A percentile compares a stretch with the other conserved stretches of the same genome.
phyloP scores from a whole-genome alignment of 2,888 invertebrate genomes.

The Caenorhabditis parvicauda region DNA sequence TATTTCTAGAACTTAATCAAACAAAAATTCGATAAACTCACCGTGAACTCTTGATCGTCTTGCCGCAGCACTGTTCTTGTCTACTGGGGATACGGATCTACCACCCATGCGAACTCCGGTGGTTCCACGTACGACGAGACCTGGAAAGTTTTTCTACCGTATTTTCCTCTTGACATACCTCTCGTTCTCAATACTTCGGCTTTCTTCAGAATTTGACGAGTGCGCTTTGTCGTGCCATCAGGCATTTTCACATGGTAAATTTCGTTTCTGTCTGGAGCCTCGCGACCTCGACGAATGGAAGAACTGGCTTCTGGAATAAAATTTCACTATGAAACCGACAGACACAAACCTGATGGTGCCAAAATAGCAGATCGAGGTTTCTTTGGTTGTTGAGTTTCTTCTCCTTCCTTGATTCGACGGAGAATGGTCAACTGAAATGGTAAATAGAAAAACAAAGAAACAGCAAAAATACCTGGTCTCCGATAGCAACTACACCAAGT shows the following conservation, averaged over 20 bases:
- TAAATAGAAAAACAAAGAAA: not conserved
- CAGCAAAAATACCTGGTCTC: slow-evolving; percentile 37
- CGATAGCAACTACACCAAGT: slow-evolving; percentile 43
- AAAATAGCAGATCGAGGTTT: slow-evolving; percentile 7
- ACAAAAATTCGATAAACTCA: not conserved
- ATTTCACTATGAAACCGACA: not conserved
- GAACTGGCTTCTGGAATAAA: not conserved
- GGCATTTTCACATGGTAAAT: slow-evolving; percentile 59
- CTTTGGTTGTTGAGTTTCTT: slow-evolving; percentile 4
- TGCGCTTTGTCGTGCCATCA: slow-evolving; percentile 42
- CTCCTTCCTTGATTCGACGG: slow-evolving; percentile 17
- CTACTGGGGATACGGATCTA: slow-evolving; percentile 32
- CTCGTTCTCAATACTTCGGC: slow-evolving; percentile 31
- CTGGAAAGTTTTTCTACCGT: slow-evolving; percentile 8
- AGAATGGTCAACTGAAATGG: slow-evolving; percentile 26
- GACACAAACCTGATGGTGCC: slow-evolving; percentile 4
- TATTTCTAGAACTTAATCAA: too few species aligned
- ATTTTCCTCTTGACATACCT: slow-evolving; percentile 18
- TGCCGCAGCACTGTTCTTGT: slow-evolving; percentile 27
- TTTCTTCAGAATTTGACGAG: slow-evolving; percentile 41
- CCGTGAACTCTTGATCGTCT: slow-evolving; percentile 1
- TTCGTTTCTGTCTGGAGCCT: slow-evolving; percentile 46
- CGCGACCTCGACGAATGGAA: slow-evolving; percentile 25
- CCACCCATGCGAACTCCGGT: slow-evolving; percentile 50
- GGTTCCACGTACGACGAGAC: slow-evolving; percentile 44